Base-by-base conservation (phyloP, 2,888 invertebrate genomes). In the Ectropis crepuscularia region DNA sequence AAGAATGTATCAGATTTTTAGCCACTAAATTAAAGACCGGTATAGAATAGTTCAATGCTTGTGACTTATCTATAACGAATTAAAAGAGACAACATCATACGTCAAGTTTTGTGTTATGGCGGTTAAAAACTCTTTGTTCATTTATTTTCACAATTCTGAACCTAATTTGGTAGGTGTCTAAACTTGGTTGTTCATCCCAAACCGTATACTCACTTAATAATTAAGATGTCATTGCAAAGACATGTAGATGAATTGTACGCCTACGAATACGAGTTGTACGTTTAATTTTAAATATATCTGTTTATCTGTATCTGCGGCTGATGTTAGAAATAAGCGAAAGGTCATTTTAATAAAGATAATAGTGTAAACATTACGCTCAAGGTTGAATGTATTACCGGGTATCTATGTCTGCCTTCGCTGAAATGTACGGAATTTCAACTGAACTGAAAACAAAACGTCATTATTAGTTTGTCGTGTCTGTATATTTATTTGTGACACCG, bases 271-370 rank as follows among this genome's bases (percentile, higher is more conserved):
- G n/a, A 16, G n/a, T 9, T 36, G 37, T n/a, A 10, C n/a, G 6
- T 38, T 59, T 51, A 53, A 60, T 72, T 73, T 60, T 73, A 73
- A 74, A 76, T 77, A 74, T 76, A 73, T 77, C 79, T 79, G 74
- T 77, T 74, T 76, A 73, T 77, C 79, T 79, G 74, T 78, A 69
- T 81, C 69, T 72, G 71, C 75, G 69, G 46, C 76, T 74, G 75
- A 72, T 75, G 74, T 82, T 80, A 77, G 78, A 80, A 76, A 72
- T 76, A 73, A 80, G 78, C 84, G 78, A 88, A 84, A 89, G 89
- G 90, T 90, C 86, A 88, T 79, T 80, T 83, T 74, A 82, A 83
- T 84, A 81, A 55, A 79, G 87, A 89, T 89, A 87, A 81, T 74
- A 68, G 67, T 77, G 77, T 80, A 81, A 82, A 80, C 77, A 80